Percentiles rank a stretch among this genome's conserved stretches.
Conservation (phyloP, 1,140 invertebrate genomes). For the Pogonomyrmex californicus region DNA sequence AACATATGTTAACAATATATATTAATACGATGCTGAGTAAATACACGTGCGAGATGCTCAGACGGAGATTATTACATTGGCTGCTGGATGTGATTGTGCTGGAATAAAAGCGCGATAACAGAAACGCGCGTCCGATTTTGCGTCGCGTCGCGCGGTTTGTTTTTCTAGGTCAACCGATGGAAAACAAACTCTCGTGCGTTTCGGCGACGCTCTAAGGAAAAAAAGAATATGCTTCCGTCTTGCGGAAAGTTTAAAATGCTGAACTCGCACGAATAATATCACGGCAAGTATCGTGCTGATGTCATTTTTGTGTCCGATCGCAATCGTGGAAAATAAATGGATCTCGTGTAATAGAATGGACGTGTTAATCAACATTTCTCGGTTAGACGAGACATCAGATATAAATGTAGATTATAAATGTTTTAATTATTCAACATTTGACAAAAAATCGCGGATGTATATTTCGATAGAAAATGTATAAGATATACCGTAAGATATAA, state of each 20-base stretch:
- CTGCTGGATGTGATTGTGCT: conserved; percentile 33
- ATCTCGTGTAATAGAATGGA: not conserved
- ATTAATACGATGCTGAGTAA: conserved; percentile 37
- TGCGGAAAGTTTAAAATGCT: conserved; percentile 10
- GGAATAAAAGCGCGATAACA: conserved; percentile 38
- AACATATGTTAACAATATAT: not conserved
- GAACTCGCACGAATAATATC: not conserved
- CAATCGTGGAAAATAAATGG: not conserved
- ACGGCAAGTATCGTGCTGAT: not conserved
- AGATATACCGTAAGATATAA: not conserved
- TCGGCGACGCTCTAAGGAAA: not conserved
- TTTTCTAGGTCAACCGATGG: conserved; percentile 64
- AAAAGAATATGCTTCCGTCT: not conserved
- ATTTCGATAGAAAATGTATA: not conserved
- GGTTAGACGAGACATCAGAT: not conserved
- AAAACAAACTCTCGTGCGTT: conserved; percentile 25
- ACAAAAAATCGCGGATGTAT: not conserved
- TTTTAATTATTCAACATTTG: not conserved
- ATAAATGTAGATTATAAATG: not conserved
- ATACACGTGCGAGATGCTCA: conserved; percentile 14
- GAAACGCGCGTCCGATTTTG: conserved; percentile 19
- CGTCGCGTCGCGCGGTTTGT: conserved; percentile 44
- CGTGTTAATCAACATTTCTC: not conserved
- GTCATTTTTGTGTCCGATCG: not conserved
- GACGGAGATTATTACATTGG: not conserved